Base-by-base conservation (phyloP, 1,140 invertebrate genomes). In the Eumaeus atala region DNA sequence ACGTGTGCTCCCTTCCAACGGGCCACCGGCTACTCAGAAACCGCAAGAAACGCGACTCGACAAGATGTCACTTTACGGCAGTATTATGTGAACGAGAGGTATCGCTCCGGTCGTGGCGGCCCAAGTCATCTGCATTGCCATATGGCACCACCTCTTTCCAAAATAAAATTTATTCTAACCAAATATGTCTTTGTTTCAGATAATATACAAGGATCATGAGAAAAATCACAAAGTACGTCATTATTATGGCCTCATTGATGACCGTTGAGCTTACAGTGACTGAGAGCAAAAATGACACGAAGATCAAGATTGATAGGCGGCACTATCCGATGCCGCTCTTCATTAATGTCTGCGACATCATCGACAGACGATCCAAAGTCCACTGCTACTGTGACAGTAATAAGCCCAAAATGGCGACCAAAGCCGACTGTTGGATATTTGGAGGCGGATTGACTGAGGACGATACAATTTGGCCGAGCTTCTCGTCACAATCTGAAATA, bases 391-490 rank as follows among this genome's bases (percentile, higher is more conserved):
- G 87, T 58, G 79, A 86, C 60, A 85, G 70, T 57, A 77, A 74
- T 48, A 74, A 74, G 58, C 72, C 70, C 9, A 87, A 83, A 70
- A 71, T 84, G 62, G 79, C 79, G 1, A 81, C 78, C 14, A 70
- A 68, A 59, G 87, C 87, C 0, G 89, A 89, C 64, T 94, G 91
- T 64, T 89, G 91, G 87, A 87, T 94, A 6, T 92, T 94, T 71
- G 90, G 89, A 28, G 88, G 89, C 51, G 90, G 89, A 10, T 80
- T 93, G 48, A 87, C 89, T 0, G 87, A 87, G 51, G 90, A 92
- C 49, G 91, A 93, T 66, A 87, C 90, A 0, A 89, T 92, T 21
- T 95, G 93, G 94, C 87, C 84, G 2, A 89, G 90, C 57, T 94
- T 95, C 77, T 88, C 88, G 34, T 92, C 91, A 3, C 93, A 95